Evolutionary conservation across 2,113 vertebrate species (phyloP).

Genomic region (Megaptera novaeangliae): DNA sequence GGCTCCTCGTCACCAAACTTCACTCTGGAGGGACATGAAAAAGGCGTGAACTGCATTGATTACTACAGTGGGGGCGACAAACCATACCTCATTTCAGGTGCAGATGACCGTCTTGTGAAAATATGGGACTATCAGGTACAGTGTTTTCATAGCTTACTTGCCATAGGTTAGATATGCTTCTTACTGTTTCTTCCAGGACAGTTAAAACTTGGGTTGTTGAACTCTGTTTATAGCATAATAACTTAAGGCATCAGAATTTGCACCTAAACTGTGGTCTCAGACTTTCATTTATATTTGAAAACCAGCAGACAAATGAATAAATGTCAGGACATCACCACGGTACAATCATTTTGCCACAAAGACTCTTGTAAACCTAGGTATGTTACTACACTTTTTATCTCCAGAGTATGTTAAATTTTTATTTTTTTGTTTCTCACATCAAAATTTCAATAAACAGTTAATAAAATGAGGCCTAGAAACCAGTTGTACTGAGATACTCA

Average conservation of each 20-base stretch:
- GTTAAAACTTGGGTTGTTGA: not conserved
- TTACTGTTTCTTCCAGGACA: not conserved
- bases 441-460: not conserved
- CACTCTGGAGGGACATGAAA: constrained; percentile 97
- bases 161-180: not conserved
- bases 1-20: constrained; percentile 98
- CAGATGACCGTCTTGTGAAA: constrained; percentile 97
- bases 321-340: not conserved
- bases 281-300: constrained; percentile 16
- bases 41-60: constrained; percentile 98
- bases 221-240: not conserved
- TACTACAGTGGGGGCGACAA: constrained; percentile 99
- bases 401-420: not conserved
- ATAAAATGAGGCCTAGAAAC: not conserved
- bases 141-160: not conserved
- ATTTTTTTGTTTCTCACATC: not conserved
- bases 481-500: not conserved
- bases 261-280: not conserved
- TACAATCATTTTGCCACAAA: not conserved
- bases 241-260: not conserved
- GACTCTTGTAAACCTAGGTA: not conserved
- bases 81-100: constrained; percentile 97
- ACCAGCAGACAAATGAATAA: not conserved
- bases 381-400: fast-evolving
- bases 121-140: constrained; percentile 99